phyloP scores from a whole-genome alignment of 2,797 vertebrate genomes.

The Salarias fasciatus region DNA sequence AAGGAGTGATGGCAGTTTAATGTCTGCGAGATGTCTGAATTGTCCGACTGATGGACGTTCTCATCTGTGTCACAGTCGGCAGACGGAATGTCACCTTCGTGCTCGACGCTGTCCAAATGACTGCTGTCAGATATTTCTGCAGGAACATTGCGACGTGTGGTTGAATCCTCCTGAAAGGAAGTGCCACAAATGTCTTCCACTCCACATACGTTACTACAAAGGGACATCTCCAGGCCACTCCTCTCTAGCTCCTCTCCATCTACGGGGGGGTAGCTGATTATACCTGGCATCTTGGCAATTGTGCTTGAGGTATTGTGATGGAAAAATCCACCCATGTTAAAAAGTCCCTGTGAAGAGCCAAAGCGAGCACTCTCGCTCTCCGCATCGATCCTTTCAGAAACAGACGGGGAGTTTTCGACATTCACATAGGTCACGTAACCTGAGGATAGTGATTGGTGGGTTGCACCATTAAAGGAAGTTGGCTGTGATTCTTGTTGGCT shows the following conservation, averaged over 20 bases:
- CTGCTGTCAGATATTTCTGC: slow-evolving; percentile 13
- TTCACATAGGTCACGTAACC: slow-evolving; percentile 70
- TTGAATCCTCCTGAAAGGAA: slow-evolving; percentile 33
- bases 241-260: slow-evolving; percentile 76
- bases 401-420: slow-evolving; percentile 36
- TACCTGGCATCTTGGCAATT: slow-evolving; percentile 65
- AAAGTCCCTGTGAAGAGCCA: slow-evolving; percentile 19
- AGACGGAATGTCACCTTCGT: slow-evolving; percentile 8
- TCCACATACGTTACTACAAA: slow-evolving; percentile 25
- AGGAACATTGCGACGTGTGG: slow-evolving; percentile 12
- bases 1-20: slow-evolving; percentile 9
- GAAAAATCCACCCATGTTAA: slow-evolving; percentile 36
- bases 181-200: slow-evolving; percentile 20
- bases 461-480: slow-evolving; percentile 28
- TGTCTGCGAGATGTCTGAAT: slow-evolving; percentile 14
- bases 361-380: slow-evolving; percentile 10
- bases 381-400: slow-evolving; percentile 28
- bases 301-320: slow-evolving; percentile 61
- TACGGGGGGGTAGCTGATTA: slow-evolving; percentile 77
- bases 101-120: slow-evolving; percentile 13
- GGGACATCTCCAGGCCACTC: slow-evolving; percentile 39
- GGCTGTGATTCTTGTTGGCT: slow-evolving; percentile 35
- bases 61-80: slow-evolving; percentile 17
- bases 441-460: slow-evolving; percentile 64
- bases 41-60: slow-evolving; percentile 17